Conservation (phyloP, 1,140 invertebrate genomes). For the Thaumatotibia leucotreta region DNA sequence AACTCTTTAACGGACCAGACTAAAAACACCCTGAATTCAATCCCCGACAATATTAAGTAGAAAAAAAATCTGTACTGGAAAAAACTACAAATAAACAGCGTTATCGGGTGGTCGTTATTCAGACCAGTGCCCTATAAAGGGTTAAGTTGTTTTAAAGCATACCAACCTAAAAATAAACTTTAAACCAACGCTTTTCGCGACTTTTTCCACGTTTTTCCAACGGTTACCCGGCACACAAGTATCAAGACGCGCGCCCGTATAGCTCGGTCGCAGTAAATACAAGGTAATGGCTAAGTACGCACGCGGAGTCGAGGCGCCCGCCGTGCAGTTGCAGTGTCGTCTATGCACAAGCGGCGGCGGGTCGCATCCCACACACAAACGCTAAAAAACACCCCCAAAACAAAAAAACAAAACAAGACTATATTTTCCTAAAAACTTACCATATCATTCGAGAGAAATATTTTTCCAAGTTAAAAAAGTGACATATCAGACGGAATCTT, state of each 20-base stretch:
- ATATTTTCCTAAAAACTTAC: constrained; percentile 61
- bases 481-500: constrained; percentile 73
- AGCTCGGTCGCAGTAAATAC: constrained; percentile 67
- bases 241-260: constrained; percentile 47
- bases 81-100: too few relatives aligned
- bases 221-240: constrained; percentile 23
- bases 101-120: too few relatives aligned
- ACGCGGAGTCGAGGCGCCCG: constrained; percentile 68
- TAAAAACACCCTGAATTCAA: too few relatives aligned
- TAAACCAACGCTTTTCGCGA: neutral
- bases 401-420: constrained; percentile 56
- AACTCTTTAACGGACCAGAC: too few relatives aligned
- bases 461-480: constrained; percentile 39
- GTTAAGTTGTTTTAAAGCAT: too few relatives aligned
- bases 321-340: constrained; percentile 67
- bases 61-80: too few relatives aligned
- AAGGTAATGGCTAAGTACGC: constrained; percentile 76
- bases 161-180: too few relatives aligned
- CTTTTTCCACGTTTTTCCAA: neutral
- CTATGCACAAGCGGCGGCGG: constrained; percentile 70
- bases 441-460: constrained; percentile 69
- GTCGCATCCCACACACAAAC: constrained; percentile 63
- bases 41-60: too few relatives aligned
- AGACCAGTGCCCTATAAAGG: too few relatives aligned
- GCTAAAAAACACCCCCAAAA: constrained; percentile 62